phyloP scores from a whole-genome alignment of 92 coral and sea anemone species.

The Diadumene lineata region DNA sequence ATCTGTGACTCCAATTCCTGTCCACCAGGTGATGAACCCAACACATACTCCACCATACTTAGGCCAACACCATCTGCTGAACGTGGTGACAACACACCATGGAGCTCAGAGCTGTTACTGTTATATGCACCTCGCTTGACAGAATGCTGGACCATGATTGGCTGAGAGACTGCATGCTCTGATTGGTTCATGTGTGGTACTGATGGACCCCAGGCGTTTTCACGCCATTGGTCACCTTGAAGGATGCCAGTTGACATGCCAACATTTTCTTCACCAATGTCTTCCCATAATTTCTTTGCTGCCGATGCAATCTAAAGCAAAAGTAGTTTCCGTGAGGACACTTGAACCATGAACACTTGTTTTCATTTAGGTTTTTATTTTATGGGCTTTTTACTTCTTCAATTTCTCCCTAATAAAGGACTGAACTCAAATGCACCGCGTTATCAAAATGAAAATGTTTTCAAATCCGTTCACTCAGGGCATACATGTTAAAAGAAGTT shows the following conservation, averaged over 20 bases:
- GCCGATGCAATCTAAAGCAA: conserved; percentile 85
- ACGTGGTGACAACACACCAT: conserved; percentile 89
- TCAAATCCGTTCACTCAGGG: no score
- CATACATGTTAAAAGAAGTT: no score
- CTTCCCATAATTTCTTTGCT: conserved; percentile 98
- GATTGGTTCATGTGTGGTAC: conserved; percentile 94
- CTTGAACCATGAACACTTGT: not conserved
- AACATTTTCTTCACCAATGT: conserved; percentile 75
- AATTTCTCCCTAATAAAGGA: no score
- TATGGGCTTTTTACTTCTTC: no score
- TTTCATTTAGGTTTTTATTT: no score
- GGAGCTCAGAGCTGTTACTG: conserved; percentile 70
- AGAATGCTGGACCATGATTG: conserved; percentile 97
- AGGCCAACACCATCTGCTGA: conserved; percentile 97
- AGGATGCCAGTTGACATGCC: conserved; percentile 86
- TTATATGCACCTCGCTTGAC: conserved; percentile 79
- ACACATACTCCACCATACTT: conserved; percentile 96
- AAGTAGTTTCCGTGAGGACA: not conserved
- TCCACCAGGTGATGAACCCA: conserved; percentile 96
- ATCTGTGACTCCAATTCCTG: conserved; percentile 87
- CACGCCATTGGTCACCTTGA: conserved; percentile 93
- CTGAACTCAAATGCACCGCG: no score
- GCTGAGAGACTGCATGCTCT: conserved; percentile 99
- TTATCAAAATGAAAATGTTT: no score
- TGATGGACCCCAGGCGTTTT: conserved; percentile 91